Conservation (phyloP, 2,113 vertebrate genomes). For the Microtus ochrogaster region DNA sequence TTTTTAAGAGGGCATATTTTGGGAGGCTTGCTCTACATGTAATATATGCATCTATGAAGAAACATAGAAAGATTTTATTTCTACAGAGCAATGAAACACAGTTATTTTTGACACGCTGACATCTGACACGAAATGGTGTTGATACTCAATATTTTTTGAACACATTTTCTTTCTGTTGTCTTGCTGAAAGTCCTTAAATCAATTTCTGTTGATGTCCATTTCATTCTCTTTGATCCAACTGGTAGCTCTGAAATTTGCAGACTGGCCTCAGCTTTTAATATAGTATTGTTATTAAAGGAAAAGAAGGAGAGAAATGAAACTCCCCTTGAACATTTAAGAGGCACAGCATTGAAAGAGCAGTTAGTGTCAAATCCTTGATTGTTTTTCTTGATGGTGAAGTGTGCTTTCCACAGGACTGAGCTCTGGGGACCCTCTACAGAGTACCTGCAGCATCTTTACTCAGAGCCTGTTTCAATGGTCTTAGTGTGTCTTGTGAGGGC, state of each 20-base stretch:
- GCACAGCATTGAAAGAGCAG: neutral
- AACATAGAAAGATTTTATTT: conserved; percentile 57
- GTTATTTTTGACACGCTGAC: conserved; percentile 66
- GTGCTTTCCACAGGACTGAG: neutral
- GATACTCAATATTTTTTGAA: conserved; percentile 52
- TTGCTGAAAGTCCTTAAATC: conserved; percentile 43
- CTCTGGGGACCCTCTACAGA: neutral
- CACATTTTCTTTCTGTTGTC: conserved; percentile 26
- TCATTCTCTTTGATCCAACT: conserved; percentile 19
- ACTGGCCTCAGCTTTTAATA: conserved; percentile 47
- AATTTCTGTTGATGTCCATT: conserved; percentile 35
- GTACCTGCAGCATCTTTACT: neutral
- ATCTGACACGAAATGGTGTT: conserved; percentile 58
- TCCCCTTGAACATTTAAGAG: neutral
- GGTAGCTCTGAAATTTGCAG: neutral
- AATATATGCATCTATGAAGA: conserved; percentile 35
- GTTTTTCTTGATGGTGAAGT: neutral
- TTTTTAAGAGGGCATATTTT: conserved; percentile 30
- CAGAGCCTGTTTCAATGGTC: neutral
- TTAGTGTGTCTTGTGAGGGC: neutral
- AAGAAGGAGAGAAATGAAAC: neutral
- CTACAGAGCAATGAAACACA: conserved; percentile 62
- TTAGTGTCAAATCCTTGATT: neutral
- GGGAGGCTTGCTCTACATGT: conserved; percentile 21
- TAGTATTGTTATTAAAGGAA: conserved; percentile 44